Conservation (phyloP, 30 jellyfish, hydroid and myxozoan species). For the Aurelia coerulea region DNA sequence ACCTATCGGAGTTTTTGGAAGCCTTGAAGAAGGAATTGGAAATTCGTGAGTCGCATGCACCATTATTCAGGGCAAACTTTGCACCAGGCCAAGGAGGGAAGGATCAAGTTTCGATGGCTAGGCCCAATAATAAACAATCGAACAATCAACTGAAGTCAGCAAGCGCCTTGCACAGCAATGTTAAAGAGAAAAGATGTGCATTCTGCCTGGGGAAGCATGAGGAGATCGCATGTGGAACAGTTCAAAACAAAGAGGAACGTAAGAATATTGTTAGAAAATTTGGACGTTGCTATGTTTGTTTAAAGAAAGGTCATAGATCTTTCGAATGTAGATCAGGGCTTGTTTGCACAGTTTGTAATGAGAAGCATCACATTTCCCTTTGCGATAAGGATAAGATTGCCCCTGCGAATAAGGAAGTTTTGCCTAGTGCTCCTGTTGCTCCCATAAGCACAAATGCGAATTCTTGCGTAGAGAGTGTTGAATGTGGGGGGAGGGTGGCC, state of each 20-base stretch:
- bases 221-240: not conserved
- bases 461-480: not conserved
- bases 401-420: too few species aligned
- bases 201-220: conserved; percentile 15
- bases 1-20: not conserved
- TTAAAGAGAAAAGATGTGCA: not conserved
- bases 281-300: conserved; percentile 30
- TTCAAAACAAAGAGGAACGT: conserved; percentile 7
- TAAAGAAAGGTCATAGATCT: conserved; percentile 5
- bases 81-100: too few species aligned
- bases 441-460: not conserved
- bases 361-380: conserved; percentile 4
- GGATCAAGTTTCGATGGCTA: not conserved
- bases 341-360: not conserved
- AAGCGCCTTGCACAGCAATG: conserved; percentile 15
- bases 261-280: not conserved
- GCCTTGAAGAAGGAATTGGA: not conserved
- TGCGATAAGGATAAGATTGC: not conserved
- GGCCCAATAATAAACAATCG: not conserved
- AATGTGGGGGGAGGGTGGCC: conserved; percentile 19
- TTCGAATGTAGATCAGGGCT: not conserved
- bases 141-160: not conserved
- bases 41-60: not conserved
- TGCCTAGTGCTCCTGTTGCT: not conserved
- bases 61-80: not conserved